phyloP scores from a whole-genome alignment of 2,113 vertebrate species.

The Gymnorhina tibicen region DNA sequence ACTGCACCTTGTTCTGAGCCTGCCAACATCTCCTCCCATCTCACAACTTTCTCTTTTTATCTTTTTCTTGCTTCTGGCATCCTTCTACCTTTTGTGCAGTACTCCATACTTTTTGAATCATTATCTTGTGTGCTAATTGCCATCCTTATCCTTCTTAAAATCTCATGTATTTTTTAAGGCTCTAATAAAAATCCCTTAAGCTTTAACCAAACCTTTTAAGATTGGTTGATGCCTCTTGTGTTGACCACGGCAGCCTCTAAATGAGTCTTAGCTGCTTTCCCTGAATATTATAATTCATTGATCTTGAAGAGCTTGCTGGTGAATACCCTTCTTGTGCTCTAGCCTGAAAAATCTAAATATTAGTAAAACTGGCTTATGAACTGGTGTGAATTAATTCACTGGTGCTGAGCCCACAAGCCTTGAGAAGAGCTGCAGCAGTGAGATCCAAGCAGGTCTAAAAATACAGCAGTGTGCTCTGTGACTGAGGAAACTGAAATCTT shows the following conservation, averaged over 20 bases:
- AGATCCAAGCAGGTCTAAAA: neutral
- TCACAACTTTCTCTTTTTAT: neutral
- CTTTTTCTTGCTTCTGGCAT: constrained; percentile 13
- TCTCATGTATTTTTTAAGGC: neutral
- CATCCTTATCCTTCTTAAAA: neutral
- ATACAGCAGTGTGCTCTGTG: neutral
- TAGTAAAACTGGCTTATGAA: neutral
- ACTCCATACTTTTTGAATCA: neutral
- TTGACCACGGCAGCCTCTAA: neutral
- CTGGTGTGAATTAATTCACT: neutral
- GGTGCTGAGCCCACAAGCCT: neutral
- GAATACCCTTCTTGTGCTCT: neutral
- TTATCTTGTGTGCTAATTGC: neutral
- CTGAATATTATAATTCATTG: neutral
- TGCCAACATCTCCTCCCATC: neutral
- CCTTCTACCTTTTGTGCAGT: neutral
- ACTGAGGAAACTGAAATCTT: neutral
- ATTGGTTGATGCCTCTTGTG: neutral
- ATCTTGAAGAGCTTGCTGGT: neutral
- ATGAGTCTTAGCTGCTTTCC: neutral
- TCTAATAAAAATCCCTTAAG: neutral
- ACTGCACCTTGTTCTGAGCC: neutral
- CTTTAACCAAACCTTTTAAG: neutral
- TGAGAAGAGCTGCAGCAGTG: neutral
- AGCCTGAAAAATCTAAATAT: neutral